Percentiles rank a stretch among this genome's conserved stretches.
phyloP scores from a whole-genome alignment of 2,888 invertebrate species.

The Nowickia ferox region DNA sequence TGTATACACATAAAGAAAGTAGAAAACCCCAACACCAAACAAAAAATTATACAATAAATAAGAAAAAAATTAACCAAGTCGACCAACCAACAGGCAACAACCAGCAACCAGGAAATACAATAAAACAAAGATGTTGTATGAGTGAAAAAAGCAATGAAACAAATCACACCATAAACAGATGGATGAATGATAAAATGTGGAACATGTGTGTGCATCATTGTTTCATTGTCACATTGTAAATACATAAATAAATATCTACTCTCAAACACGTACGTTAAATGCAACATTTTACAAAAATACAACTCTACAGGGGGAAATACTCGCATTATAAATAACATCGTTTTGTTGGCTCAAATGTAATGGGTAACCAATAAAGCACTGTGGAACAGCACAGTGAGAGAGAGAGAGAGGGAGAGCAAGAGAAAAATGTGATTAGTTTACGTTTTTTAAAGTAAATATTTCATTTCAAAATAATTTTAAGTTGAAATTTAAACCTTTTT shows the following conservation, averaged over 20 bases:
- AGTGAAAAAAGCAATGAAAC: slow-evolving; percentile 19
- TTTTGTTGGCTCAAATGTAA: slow-evolving; percentile 1
- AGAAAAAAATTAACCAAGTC: slow-evolving; percentile 2
- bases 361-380: slow-evolving; percentile 5
- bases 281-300: slow-evolving; percentile 24
- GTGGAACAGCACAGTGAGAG: not conserved
- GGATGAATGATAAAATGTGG: slow-evolving; percentile 67
- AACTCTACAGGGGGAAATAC: not conserved
- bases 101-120: slow-evolving; percentile 61
- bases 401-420: not conserved
- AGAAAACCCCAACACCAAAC: slow-evolving; percentile 4
- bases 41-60: slow-evolving; percentile 15
- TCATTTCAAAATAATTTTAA: no score
- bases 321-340: not conserved
- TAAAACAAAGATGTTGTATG: slow-evolving; percentile 33
- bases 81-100: slow-evolving; percentile 7
- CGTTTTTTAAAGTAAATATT: no score
- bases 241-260: not conserved
- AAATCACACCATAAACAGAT: slow-evolving; percentile 53
- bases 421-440: slow-evolving; percentile 1
- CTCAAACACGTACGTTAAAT: slow-evolving; percentile 12
- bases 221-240: slow-evolving; percentile 57
- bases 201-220: slow-evolving; percentile 65
- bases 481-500: no score
- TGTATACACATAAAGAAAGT: not conserved